A percentile compares a stretch with the other conserved stretches of the same genome.
These are phyloP conservation scores for Prietella phreatophila DNA, from an alignment of 2,113 vertebrate genomes.

Conservation along the genomic window DNA sequence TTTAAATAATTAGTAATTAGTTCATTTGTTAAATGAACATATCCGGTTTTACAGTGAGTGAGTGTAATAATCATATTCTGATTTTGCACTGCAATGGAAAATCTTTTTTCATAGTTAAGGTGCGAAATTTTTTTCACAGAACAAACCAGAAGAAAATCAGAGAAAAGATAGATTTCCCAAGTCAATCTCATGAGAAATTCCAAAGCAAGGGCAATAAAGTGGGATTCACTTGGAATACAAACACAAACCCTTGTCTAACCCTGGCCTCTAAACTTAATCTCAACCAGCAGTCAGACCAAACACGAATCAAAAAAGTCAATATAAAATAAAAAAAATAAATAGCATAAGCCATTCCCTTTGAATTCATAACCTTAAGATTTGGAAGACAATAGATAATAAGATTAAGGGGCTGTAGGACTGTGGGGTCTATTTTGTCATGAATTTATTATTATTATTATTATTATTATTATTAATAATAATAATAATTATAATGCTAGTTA, in stretches of 20 bases:
- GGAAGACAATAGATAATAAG: neutral
- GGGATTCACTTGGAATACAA: neutral
- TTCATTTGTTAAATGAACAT: too few species aligned
- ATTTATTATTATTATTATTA: too few species aligned
- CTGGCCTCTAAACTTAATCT: neutral
- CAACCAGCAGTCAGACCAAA: neutral
- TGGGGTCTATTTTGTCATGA: neutral
- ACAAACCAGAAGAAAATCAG: neutral
- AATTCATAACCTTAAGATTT: neutral
- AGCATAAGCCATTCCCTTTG: neutral
- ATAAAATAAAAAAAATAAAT: neutral
- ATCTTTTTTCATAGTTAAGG: neutral
- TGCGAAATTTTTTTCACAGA: neutral
- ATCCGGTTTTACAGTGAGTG: too few species aligned
- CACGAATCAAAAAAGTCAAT: neutral
- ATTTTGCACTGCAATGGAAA: neutral
- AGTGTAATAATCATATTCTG: neutral
- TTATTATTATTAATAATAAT: neutral
- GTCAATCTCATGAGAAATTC: neutral
- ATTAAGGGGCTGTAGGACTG: neutral
- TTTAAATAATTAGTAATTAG: too few species aligned
- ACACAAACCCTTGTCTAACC: neutral
- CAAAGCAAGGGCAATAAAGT: neutral
- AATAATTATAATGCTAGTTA: neutral
- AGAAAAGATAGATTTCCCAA: neutral